Conservation (phyloP, 2,888 invertebrate genomes). For the Pogonocherus hispidulus region DNA sequence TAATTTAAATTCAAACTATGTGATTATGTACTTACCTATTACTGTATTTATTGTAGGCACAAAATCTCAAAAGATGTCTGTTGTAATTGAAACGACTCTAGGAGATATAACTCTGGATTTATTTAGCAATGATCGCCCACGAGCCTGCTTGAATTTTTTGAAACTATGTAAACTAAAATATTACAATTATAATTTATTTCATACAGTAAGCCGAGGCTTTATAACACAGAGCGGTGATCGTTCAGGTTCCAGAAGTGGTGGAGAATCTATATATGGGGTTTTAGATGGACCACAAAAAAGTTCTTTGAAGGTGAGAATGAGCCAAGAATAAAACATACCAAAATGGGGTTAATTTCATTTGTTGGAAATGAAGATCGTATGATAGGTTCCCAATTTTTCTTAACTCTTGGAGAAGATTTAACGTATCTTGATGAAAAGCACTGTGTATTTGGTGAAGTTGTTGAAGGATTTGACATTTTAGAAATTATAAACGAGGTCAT, state of each 20-base stretch:
- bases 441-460: slow-evolving; percentile 95
- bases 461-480: slow-evolving; percentile 91
- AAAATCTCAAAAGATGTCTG: slow-evolving; percentile 80
- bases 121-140: slow-evolving; percentile 88
- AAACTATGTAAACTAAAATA: slow-evolving; percentile 98
- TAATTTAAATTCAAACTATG: not conserved
- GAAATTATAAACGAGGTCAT: slow-evolving; percentile 91
- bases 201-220: slow-evolving; percentile 92
- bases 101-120: slow-evolving; percentile 97
- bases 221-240: slow-evolving; percentile 99
- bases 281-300: slow-evolving; percentile 89
- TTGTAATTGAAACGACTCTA: slow-evolving; percentile 96
- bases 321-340: slow-evolving; percentile 92
- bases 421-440: slow-evolving; percentile 92
- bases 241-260: slow-evolving; percentile 90
- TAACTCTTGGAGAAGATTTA: slow-evolving; percentile 85
- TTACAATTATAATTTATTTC: slow-evolving; percentile 96
- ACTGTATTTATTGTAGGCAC: too few relatives aligned
- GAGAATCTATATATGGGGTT: slow-evolving; percentile 89
- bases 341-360: slow-evolving; percentile 91
- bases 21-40: too few relatives aligned
- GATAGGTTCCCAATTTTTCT: slow-evolving; percentile 95
- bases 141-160: slow-evolving; percentile 91
- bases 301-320: slow-evolving; percentile 93
- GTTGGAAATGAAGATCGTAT: slow-evolving; percentile 93